Evolutionary conservation across 2,888 invertebrate genomes (phyloP).

Genomic region (Dicyrtomina minuta): DNA sequence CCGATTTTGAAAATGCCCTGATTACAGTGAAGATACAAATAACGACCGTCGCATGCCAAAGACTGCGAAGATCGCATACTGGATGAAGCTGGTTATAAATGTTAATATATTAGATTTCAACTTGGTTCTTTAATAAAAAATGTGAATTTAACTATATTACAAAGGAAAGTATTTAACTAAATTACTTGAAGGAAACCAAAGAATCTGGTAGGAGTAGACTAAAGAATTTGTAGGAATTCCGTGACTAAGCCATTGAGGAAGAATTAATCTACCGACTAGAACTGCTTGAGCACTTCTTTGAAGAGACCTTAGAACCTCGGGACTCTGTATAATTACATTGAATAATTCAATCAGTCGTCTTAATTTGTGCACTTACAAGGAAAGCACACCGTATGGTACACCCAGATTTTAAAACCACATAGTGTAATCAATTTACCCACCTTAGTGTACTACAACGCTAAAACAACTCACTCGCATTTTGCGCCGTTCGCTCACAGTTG

Average conservation of each 20-base stretch:
- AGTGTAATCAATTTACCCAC: no score
- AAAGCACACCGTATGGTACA: no score
- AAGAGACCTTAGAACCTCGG: conserved; percentile 77
- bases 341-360: no score
- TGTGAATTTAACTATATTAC: no score
- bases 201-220: conserved; percentile 65
- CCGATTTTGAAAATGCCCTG: conserved; percentile 89
- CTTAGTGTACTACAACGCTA: no score
- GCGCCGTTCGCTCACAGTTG: no score
- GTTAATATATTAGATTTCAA: not conserved
- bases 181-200: conserved; percentile 29
- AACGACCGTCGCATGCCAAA: conserved; percentile 85
- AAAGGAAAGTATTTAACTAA: no score
- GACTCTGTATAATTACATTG: conserved; percentile 72
- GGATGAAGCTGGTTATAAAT: conserved; percentile 16
- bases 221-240: conserved; percentile 79
- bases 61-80: conserved; percentile 41
- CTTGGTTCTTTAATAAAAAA: no score
- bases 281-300: conserved; percentile 88
- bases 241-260: conserved; percentile 85
- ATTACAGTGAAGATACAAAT: conserved; percentile 80
- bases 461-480: no score
- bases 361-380: no score
- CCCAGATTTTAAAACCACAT: no score
- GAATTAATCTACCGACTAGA: conserved; percentile 76